Base-by-base conservation (phyloP, 2,797 vertebrate species). In the Eutrigla gurnardus region DNA sequence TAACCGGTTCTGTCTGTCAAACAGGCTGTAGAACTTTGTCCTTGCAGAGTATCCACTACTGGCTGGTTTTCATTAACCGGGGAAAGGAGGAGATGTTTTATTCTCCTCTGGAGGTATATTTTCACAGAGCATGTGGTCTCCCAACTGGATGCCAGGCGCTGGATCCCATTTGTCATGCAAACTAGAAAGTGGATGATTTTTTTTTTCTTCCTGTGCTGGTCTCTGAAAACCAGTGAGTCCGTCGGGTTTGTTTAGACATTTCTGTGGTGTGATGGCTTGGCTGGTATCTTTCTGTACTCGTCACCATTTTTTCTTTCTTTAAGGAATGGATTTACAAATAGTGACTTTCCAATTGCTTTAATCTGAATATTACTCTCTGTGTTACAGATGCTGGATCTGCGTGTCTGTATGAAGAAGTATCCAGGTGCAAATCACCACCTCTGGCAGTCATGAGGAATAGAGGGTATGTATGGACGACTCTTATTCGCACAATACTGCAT, bases 371-470 rank as follows among this genome's bases (percentile, higher is more conserved):
- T 9, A 37, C 32, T 58, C 55, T 85, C 36, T 80, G 1, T 60
- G 5, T 83, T 76, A 17, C 18, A 89, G 89, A 47, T 70, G 12
- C 65, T 61, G 77, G 77, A 83, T 70, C 69, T 67, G 55, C 9
- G 4, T 12, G 59, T 17, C 67, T 42, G 69, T 69, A 49, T 85
- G 3, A 80, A 81, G 55, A 70, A 57, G 64, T 12, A 63, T 87
- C 71, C 79, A 55, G 85, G 73, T 81, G 72, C 65, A 63, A 68
- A 70, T 63, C 67, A 62, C n/a, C 75, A 47, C 66, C 68, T 87
- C 77, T 81, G 80, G 86, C 73, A 83, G 83, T 86, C 87, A 91
- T 90, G 90, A 88, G 83, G 86, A 90, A 80, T 77, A 87, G 72
- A 89, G 84, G 88, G 90, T 90, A 86, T 35, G 87, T 83, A 64